Evolutionary conservation across 2,113 vertebrate species (phyloP).

Genomic region (Neodon shergylaensis): DNA sequence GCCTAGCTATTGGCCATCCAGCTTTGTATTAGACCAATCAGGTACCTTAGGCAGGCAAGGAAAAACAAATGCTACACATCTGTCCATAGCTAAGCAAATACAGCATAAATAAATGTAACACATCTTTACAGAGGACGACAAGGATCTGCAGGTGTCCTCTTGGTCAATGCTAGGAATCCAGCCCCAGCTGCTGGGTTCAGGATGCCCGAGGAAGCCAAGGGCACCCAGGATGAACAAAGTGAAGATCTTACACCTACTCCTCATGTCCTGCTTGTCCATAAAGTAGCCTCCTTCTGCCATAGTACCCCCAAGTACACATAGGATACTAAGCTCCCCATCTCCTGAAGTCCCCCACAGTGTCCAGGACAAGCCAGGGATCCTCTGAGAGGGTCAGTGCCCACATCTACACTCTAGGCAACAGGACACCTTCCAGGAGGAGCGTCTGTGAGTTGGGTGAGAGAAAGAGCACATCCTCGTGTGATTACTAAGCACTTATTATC

Average conservation of each 20-base stretch:
- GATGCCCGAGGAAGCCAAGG: background rate
- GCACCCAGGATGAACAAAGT: background rate
- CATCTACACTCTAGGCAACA: too few relatives aligned
- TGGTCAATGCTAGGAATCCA: background rate
- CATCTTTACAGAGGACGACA: background rate
- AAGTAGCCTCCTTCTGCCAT: background rate
- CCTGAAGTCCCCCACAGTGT: background rate
- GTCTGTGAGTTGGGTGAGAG: background rate
- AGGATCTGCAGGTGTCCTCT: rapidly evolving
- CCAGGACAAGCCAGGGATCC: background rate
- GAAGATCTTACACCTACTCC: background rate
- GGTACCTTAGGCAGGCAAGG: background rate
- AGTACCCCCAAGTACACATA: background rate
- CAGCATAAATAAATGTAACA: background rate
- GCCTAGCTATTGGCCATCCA: background rate
- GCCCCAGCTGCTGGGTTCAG: too few relatives aligned
- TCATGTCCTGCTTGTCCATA: too few relatives aligned
- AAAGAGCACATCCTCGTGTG: rapidly evolving
- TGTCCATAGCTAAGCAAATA: background rate
- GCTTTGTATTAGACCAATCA: background rate
- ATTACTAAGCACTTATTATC: too few relatives aligned
- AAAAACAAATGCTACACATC: background rate
- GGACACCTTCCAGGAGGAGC: rapidly evolving
- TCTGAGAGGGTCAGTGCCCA: background rate
- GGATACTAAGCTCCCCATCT: rapidly evolving